Evolutionary conservation across 2,888 invertebrate genomes (phyloP), one percentile per base, ranked within the genome.

Genomic region (Epinotia nisella): DNA sequence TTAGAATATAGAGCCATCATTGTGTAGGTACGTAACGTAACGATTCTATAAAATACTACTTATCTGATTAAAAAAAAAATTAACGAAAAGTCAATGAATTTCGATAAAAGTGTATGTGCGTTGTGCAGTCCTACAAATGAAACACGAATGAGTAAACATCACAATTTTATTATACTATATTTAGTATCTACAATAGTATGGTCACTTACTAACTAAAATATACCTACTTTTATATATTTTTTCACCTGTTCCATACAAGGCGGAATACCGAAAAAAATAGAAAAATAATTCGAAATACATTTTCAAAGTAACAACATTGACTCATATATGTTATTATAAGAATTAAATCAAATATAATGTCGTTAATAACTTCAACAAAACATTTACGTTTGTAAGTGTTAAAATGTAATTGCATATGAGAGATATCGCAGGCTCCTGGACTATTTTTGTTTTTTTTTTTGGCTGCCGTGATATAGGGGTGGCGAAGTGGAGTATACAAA

Each of bases 171-270:
- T 59, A 58, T 59, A 5, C 58, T 17, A 49, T 2, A 55, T 39
- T 55, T 19, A 55, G 15, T 21, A 58, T 21, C 56, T 65, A 65
- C 71, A 71, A 35, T 78, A 53, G 56, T 71, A 62, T 71, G 53
- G 64, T 55, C 64, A 68, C 55, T 65, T 35, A 68, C 11, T n/a
- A 7, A 49, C 49, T 49, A 49, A 49, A 21, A 15, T 21, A 65
- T 39, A 41, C n/a, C n/a, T n/a, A n/a, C n/a, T 11, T 41, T 41
- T 39, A 56, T 39, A 41, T 39, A 24, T 55, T 49, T 49, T 49
- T n/a, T 21, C 15, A 13, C 39, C 55, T 53, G 15, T 39, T 53
- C 11, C 41, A 55, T 41, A 15, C n/a, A 39, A 56, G n/a, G 15
- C 15, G 39, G 21, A n/a, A 15, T 39, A n/a, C 39, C 17, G 24